Base-by-base conservation (phyloP, 2,888 invertebrate genomes). In the Eupithecia exiguata region DNA sequence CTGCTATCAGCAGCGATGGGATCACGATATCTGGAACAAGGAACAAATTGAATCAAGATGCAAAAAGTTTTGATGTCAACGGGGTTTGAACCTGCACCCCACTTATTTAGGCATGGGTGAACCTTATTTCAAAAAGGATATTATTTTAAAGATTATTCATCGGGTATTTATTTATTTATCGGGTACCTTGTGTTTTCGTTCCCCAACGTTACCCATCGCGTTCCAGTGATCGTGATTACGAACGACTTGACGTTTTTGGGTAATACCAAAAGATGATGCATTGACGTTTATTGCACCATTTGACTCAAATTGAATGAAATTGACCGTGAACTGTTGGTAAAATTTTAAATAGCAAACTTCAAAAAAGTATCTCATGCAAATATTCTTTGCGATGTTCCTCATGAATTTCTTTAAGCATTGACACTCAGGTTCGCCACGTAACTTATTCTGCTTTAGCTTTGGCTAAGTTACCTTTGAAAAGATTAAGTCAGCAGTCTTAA, bases 1-100 rank as follows among this genome's bases (percentile, higher is more conserved):
- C 95, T 81, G 96, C 95, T 89, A 97, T 97, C 81, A 97, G 94
- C 74, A 96, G 91, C 82, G 96, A 95, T 86, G 97, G 97, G 83
- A 97, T 95, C 84, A 97, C 94, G 82, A 97, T 95, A 89, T 97
- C 97, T 97, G 79, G 91, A 95, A 84, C 81, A 84, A 81, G 79
- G 21, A 53, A 53, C 53, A 21, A n/a, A 53, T 21, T 53, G 4
- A n/a, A 21, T 21, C 10, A 53, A n/a, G 3, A 53, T 53, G 21
- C 53, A 53, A 53, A 53, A 53, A 49, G n/a, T n/a, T 9, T n/a
- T 9, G 16, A 3, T 40, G 12, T 40, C 12, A 40, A 40, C 40
- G 40, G 40, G 7, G n/a, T 49, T 49, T 49, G 7, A 49, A 49
- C 46, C 46, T 46, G 5, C 18, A 18, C 18, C 18, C 18, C n/a